Base-by-base conservation (phyloP, 2,888 invertebrate genomes). In the Plagiodera versicolora region DNA sequence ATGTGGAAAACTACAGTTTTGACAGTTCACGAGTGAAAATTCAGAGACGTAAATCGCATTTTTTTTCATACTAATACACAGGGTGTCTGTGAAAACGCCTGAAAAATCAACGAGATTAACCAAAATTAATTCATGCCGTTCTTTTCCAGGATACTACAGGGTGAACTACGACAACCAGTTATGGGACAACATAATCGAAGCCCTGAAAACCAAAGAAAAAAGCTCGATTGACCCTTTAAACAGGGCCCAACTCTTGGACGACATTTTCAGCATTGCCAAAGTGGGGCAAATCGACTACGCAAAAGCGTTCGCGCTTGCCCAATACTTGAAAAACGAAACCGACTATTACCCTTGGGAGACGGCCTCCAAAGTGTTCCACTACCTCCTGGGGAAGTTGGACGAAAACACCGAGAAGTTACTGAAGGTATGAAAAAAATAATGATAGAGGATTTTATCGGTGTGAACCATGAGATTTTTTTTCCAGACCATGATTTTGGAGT, bases 271-370 rank as follows among this genome's bases (percentile, higher is more conserved):
- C 77, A 83, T 90, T 58, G 92, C 91, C n/a, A 84, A 89, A 50
- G 84, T 87, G n/a, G 85, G 86, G 1, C 70, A 84, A 18, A 79
- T 90, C 63, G 71, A 77, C 0, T 91, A 91, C 73, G 75, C 78
- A 0, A 77, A 83, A n/a, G 87, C 89, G 0, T 83, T 95, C 46
- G 81, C 84, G 14, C 82, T 91, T 19, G 81, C 89, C 0, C 82
- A 84, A 1, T 95, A 92, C 81, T 81, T 95, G 63, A 77, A 81
- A 55, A 79, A 83, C 9, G 91, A 92, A 77, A 83, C 78, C 0
- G 84, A 88, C 11, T 92, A 91, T 70, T 81, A 90, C n/a, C 92
- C 95, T 0, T 95, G 94, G 94, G 82, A 83, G 4, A 83, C 90
- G 0, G 89, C 89, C 19, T 82, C 85, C 48, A 81, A 74, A 35